Percentiles rank a stretch among this genome's conserved stretches.
These are phyloP conservation scores for Beaufortia kweichowensis DNA, from an alignment of 2,113 vertebrate genomes.

Conservation along the genomic window DNA sequence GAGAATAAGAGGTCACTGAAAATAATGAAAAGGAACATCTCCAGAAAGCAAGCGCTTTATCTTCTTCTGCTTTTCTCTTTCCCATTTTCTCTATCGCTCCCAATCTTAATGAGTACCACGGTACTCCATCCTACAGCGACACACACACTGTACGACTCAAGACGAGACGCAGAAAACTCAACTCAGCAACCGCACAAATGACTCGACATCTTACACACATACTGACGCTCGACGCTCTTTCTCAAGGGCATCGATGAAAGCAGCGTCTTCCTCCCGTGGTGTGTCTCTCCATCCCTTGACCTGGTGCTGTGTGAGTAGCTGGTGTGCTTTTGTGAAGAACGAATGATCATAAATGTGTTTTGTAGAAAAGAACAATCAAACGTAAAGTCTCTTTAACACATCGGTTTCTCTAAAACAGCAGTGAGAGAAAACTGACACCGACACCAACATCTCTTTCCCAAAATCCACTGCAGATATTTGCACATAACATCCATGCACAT, in stretches of 20 bases:
- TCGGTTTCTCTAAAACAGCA: background rate
- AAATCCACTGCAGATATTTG: too few species aligned
- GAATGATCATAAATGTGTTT: background rate
- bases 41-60: constrained; percentile 72
- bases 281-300: background rate
- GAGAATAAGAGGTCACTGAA: constrained; percentile 53
- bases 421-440: too few species aligned
- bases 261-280: background rate
- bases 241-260: constrained; percentile 20
- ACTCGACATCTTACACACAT: constrained; percentile 8
- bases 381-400: constrained; percentile 23
- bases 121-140: constrained; percentile 67
- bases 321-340: constrained; percentile 10
- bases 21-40: constrained; percentile 78
- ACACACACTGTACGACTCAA: constrained; percentile 65
- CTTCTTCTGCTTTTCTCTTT: constrained; percentile 59
- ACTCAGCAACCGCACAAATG: background rate
- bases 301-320: background rate
- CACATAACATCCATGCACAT: too few species aligned
- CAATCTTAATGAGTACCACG: constrained; percentile 76
- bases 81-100: constrained; percentile 72
- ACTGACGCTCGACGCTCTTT: background rate
- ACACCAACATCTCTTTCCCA: too few species aligned
- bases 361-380: constrained; percentile 13
- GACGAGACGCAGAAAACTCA: constrained; percentile 57